Conservation (phyloP, 2,888 invertebrate species). For the Formica aserva region DNA sequence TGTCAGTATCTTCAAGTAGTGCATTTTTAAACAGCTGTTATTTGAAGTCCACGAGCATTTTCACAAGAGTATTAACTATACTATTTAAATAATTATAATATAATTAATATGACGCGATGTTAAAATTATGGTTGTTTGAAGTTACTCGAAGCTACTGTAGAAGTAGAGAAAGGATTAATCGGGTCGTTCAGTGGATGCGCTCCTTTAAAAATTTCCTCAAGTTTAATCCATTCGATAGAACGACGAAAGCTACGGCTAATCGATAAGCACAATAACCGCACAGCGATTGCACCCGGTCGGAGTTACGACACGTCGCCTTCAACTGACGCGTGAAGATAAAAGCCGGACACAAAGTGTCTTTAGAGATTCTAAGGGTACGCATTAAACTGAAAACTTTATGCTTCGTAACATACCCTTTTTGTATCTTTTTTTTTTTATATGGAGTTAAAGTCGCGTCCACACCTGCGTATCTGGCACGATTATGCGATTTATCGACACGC, state of each 20-base stretch:
- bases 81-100: background rate
- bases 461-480: constrained; percentile 37
- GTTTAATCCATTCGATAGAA: background rate
- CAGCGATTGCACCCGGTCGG: background rate
- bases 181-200: background rate
- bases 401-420: background rate
- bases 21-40: background rate
- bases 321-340: background rate
- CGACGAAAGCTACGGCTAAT: constrained; percentile 18
- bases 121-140: background rate
- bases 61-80: background rate
- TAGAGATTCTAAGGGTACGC: background rate
- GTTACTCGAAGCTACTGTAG: background rate
- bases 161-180: background rate
- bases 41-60: background rate
- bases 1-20: background rate
- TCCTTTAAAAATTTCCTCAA: constrained; percentile 5
- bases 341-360: background rate
- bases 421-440: background rate
- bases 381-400: background rate
- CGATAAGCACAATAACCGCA: constrained; percentile 18
- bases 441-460: background rate
- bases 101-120: background rate
- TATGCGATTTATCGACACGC: constrained; percentile 26
- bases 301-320: background rate